Percentiles rank a stretch among this genome's conserved stretches.
phyloP scores from a whole-genome alignment of 2,888 invertebrate species.

The Branchipolynoe longqiensis region DNA sequence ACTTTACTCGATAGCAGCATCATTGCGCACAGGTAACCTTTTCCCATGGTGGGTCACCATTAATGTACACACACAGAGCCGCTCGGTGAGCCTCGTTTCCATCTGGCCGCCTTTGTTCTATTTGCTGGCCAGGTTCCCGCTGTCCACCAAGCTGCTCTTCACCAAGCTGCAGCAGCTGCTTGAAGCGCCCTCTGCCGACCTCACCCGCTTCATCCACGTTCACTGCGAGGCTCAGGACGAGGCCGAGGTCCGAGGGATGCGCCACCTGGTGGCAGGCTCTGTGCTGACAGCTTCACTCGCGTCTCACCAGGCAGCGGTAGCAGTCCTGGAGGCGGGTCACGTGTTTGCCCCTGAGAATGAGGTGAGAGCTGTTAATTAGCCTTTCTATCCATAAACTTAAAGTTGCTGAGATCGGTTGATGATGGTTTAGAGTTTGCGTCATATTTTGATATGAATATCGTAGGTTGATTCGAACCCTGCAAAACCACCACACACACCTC shows the following conservation, averaged over 20 bases:
- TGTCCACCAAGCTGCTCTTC: background rate
- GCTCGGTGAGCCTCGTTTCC: too few relatives aligned
- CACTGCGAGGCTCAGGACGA: conserved; percentile 21
- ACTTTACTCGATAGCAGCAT: background rate
- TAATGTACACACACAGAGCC: background rate
- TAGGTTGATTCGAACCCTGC: too few relatives aligned
- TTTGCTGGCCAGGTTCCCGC: background rate
- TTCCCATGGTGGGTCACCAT: background rate
- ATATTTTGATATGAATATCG: too few relatives aligned
- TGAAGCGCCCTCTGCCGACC: background rate
- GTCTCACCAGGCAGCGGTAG: background rate
- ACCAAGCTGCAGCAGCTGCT: background rate
- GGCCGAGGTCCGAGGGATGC: background rate
- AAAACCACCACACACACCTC: too few relatives aligned
- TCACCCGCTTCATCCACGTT: background rate
- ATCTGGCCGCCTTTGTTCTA: background rate
- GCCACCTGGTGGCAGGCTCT: conserved; percentile 11
- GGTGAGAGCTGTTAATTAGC: too few relatives aligned
- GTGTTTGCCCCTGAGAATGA: conserved; percentile 10
- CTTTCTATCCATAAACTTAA: too few relatives aligned
- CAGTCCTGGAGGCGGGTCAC: conserved; percentile 1
- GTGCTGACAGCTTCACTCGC: background rate
- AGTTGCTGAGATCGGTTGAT: too few relatives aligned
- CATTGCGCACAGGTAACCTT: background rate
- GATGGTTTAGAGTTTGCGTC: too few relatives aligned